Percentiles rank a stretch among this genome's conserved stretches.
Conservation (phyloP, 2,113 vertebrate genomes). For the Actenoides hombroni region DNA sequence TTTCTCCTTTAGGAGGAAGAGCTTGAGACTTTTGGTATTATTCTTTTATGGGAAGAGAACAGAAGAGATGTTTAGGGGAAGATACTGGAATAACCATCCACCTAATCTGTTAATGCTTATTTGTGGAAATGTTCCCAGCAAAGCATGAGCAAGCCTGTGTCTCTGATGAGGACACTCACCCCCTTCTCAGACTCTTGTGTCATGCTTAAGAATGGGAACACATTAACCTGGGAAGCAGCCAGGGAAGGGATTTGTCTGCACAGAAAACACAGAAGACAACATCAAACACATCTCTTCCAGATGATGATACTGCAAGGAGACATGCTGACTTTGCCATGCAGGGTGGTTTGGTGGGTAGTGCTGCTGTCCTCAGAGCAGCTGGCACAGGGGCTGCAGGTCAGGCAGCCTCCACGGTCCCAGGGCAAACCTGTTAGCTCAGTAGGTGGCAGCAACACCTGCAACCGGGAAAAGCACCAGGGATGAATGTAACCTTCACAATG, state of each 20-base stretch:
- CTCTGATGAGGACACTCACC: background rate
- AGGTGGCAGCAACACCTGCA: background rate
- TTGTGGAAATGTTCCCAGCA: background rate
- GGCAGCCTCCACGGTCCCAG: background rate
- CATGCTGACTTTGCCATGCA: fast-evolving
- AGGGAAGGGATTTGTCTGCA: background rate
- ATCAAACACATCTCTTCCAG: background rate
- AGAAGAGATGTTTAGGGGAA: background rate
- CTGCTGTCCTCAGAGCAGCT: background rate
- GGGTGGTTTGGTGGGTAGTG: background rate
- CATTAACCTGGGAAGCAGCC: background rate
- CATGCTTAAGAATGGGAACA: background rate
- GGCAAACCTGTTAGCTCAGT: background rate
- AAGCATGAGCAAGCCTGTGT: background rate
- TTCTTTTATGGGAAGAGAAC: background rate
- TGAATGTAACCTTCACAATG: background rate
- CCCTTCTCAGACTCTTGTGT: background rate
- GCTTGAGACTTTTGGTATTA: background rate
- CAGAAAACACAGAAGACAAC: background rate
- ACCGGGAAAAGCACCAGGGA: background rate
- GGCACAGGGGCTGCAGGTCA: fast-evolving
- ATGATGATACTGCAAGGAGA: fast-evolving
- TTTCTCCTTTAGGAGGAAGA: background rate
- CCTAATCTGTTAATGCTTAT: background rate
- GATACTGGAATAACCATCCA: background rate